Base-by-base conservation (phyloP, 37 sponge, comb jelly and placozoan species). In the Hexactinellida sp. region DNA sequence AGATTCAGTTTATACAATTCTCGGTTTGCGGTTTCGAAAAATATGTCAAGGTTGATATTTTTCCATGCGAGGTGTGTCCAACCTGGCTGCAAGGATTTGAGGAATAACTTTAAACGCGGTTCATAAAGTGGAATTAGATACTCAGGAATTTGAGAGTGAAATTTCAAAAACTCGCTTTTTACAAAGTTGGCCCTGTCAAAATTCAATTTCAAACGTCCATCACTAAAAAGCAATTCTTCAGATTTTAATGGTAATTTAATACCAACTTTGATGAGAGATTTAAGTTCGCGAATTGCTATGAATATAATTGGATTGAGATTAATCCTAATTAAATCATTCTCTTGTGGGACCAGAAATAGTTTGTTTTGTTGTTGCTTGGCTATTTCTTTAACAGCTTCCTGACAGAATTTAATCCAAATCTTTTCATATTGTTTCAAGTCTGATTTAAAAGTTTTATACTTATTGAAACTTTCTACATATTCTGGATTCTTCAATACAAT, bases 121-220 rank as follows among this genome's bases (percentile, higher is more conserved):
- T 63, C 76, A 28, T 63, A 63, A 10, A 63, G 76, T 63, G 76
- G 30, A 63, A 63, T 63, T 23, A 63, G 76, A 63, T 63, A n/a
- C 34, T 63, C 76, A 25, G 76, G 76, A 28, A 63, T 10, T 28
- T 63, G 21, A 25, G 76, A 63, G 13, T 63, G 13, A 63, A 63
- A 25, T n/a, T 63, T 63, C 3, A n/a, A 25, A 28, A 63, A 63
- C 5, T 63, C 76, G 13, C 30, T 21, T 63, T 63, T 63, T 25
- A 63, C 3, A 21, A 25, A n/a, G 30, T 10, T 63, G 3, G 13
- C 3, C 3, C 28, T 23, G 76, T 63, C 76, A n/a, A 63, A 63
- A 63, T n/a, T 63, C 13, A 7, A 3, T 63, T 63, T 63, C 34
- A 63, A 63, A 63, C 76, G 76, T 63, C 13, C 28, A 21, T 63